These are phyloP conservation scores for Cyprinodon variegatus DNA, from an alignment of 2,113 vertebrate species.

Conservation along the genomic window DNA sequence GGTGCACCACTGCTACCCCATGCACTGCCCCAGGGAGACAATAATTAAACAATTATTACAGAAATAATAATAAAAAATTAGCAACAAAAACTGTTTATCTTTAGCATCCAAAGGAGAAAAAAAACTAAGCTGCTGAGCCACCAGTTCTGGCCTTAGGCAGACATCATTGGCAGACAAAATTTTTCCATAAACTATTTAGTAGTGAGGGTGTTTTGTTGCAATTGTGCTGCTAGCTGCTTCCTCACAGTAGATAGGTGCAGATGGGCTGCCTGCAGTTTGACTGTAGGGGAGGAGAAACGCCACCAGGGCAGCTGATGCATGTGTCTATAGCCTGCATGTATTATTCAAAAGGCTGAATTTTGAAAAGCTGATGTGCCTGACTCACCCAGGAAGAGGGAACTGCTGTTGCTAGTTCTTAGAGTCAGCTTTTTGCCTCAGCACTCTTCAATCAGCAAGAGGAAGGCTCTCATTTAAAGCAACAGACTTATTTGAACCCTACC, in stretches of 20 bases:
- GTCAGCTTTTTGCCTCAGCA: conserved; percentile 28
- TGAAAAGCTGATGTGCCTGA: conserved; percentile 59
- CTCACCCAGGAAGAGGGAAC: conserved; percentile 44
- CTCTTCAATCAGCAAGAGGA: conserved; percentile 19
- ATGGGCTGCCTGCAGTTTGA: conserved; percentile 48
- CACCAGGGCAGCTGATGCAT: conserved; percentile 68
- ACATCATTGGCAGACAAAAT: conserved; percentile 18
- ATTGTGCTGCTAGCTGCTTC: conserved; percentile 21
- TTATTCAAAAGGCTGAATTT: conserved; percentile 70
- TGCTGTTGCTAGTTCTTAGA: conserved; percentile 3
- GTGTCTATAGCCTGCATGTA: conserved; percentile 59
- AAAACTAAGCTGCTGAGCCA: conserved; percentile 23
- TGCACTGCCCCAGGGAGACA: background rate
- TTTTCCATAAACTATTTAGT: conserved; percentile 21
- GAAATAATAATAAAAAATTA: conserved; percentile 19
- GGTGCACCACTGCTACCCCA: background rate
- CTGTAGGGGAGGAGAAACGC: conserved; percentile 53
- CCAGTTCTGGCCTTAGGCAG: conserved; percentile 20
- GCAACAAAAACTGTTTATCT: conserved; percentile 23
- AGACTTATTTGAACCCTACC: background rate
- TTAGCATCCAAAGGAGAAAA: conserved; percentile 30
- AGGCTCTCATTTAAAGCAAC: conserved; percentile 9
- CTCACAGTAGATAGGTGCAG: conserved; percentile 32
- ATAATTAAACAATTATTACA: background rate
- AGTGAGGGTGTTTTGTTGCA: background rate